Conservation (phyloP, 2,888 invertebrate genomes). For the Diarsia brunnea region DNA sequence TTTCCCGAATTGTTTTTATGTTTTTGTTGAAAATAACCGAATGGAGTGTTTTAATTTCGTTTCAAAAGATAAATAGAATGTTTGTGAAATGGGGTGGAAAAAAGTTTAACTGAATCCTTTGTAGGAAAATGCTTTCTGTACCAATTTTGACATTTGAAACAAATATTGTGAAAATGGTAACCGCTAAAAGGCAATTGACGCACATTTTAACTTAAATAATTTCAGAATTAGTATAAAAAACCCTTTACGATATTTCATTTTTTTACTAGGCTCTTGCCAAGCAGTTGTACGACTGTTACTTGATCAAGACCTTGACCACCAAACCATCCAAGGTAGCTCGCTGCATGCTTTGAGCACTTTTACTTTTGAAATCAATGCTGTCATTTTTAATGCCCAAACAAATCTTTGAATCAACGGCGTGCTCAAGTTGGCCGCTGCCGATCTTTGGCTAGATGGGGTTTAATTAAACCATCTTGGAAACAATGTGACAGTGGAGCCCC, state of each 20-base stretch:
- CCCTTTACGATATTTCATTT: not conserved
- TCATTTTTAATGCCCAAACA: not conserved
- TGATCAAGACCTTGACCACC: no score
- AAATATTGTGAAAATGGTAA: not conserved
- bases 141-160: not conserved
- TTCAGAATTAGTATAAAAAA: not conserved
- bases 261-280: not conserved
- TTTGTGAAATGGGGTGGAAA: constrained; percentile 6
- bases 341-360: not conserved
- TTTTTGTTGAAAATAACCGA: not conserved
- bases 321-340: no score
- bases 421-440: no score
- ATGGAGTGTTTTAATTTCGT: constrained; percentile 20
- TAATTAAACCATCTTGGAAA: no score
- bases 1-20: constrained; percentile 50
- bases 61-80: constrained; percentile 4
- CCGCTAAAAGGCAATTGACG: not conserved
- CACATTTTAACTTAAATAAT: not conserved
- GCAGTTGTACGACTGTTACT: not conserved
- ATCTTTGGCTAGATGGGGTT: no score
- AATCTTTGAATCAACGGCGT: no score
- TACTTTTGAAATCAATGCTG: not conserved
- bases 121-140: not conserved
- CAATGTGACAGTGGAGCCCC: no score
- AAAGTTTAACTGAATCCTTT: not conserved